Evolutionary conservation across 2,888 invertebrate species (phyloP).

Genomic region (Rhabditophanes sp.): DNA sequence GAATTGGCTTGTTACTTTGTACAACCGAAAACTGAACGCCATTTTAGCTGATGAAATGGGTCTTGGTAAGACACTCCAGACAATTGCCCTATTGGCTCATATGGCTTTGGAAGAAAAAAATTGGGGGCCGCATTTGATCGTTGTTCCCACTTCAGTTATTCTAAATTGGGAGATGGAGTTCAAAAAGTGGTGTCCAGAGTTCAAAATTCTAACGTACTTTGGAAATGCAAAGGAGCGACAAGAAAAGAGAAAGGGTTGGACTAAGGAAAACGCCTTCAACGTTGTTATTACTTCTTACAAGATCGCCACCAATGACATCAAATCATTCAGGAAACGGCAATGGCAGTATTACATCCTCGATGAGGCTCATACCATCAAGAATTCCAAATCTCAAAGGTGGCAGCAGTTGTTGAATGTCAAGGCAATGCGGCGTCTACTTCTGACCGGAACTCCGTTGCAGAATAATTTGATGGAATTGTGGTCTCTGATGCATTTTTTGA

Average conservation of each 20-base stretch:
- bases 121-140: slow-evolving; percentile 97
- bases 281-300: slow-evolving; percentile 51
- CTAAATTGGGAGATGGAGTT: slow-evolving; percentile 99
- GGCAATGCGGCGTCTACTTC: slow-evolving; percentile 68
- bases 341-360: slow-evolving; percentile 96
- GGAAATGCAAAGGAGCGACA: slow-evolving; percentile 80
- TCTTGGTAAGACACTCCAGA: slow-evolving; percentile 82
- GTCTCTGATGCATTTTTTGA: slow-evolving; percentile 93
- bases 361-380: slow-evolving; percentile 95
- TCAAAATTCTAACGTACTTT: slow-evolving; percentile 95
- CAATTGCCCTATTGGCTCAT: slow-evolving; percentile 79
- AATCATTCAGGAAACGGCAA: slow-evolving; percentile 83
- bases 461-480: slow-evolving; percentile 90
- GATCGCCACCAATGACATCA: slow-evolving; percentile 90
- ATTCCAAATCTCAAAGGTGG: slow-evolving; percentile 97
- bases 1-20: slow-evolving; percentile 91
- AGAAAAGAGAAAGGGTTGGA: slow-evolving; percentile 62
- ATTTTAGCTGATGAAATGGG: slow-evolving; percentile 54
- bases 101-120: slow-evolving; percentile 73
- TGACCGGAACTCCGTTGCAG: slow-evolving; percentile 82
- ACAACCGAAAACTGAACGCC: slow-evolving; percentile 79
- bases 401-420: slow-evolving; percentile 84
- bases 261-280: slow-evolving; percentile 87
- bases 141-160: slow-evolving; percentile 97
- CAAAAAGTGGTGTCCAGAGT: slow-evolving; percentile 98